Conservation (phyloP, 2,113 vertebrate genomes). For the Bos indicus region DNA sequence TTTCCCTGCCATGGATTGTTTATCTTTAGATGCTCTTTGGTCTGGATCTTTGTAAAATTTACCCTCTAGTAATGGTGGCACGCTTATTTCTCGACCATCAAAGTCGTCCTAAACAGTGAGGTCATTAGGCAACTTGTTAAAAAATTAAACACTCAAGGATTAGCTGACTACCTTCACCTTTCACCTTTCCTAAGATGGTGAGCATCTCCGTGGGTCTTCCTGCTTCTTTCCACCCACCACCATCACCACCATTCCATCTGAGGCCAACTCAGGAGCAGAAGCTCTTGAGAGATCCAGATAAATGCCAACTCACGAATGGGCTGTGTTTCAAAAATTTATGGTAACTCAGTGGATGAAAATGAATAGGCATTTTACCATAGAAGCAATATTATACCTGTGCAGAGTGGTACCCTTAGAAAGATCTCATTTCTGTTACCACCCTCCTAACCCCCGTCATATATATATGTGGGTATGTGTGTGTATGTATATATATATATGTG, state of each 20-base stretch:
- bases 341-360: not conserved
- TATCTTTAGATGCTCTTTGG: not conserved
- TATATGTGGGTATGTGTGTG: not conserved
- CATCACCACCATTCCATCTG: fast-evolving
- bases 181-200: not conserved
- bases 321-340: not conserved
- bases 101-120: not conserved
- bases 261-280: too few relatives aligned
- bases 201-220: not conserved
- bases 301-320: not conserved
- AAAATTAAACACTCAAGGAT: not conserved
- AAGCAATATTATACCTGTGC: not conserved
- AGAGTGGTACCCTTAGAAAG: not conserved
- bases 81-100: not conserved
- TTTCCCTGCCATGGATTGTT: not conserved
- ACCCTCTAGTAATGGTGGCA: not conserved
- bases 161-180: not conserved
- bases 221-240: too few relatives aligned
- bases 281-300: not conserved
- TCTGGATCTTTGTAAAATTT: not conserved
- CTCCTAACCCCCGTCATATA: not conserved
- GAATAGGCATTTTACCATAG: not conserved
- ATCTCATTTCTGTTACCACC: not conserved
- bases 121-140: not conserved
- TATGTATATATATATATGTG: fast-evolving